Base-by-base conservation (phyloP, 2,113 vertebrate genomes). In the Kryptolebias marmoratus region DNA sequence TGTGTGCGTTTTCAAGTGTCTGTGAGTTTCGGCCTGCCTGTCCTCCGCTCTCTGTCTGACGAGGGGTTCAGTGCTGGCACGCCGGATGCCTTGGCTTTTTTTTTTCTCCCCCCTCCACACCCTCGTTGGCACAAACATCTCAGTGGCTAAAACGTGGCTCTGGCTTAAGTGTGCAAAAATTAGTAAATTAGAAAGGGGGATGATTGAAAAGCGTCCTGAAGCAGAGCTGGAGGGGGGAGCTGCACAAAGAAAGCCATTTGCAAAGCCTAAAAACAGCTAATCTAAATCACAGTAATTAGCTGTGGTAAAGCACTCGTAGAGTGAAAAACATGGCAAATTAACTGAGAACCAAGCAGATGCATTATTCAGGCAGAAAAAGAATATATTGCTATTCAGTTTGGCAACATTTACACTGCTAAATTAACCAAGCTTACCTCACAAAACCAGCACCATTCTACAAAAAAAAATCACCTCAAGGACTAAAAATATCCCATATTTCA, bases 31-130 rank as follows among this genome's bases (percentile, higher is more conserved):
- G 28, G 61, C 75, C 67, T 48, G 63, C 69, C 58, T 84, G 57
- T 80, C 71, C 68, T 68, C 69, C 69, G 68, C 71, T 74, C 69
- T 66, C 71, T 22, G 76, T 82, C 61, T 84, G 79, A 74, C 22
- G 56, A 71, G 53, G 22, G 59, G 4, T 64, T 76, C 79, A 71
- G 70, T 39, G 68, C 63, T 87, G 78, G 87, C 80, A 85, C 32
- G 60, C 64, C 66, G 1, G 1, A 78, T 30, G 50, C 65, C 78
- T 75, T 84, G 71, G 28, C 77, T 68, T 36, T 14, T 13, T 4
- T 32, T 12, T 4, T 18, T 12, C 22, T 0, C 1, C 11, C 13
- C 47, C 45, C 54, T 14, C 36, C 36, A 36, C 36, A 36, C 27
- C 15, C 13, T 53, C 59, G 60, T 75, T 81, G 71, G 77, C 62